Base-by-base conservation (phyloP, 2,888 invertebrate genomes). In the Thecophora atra region DNA sequence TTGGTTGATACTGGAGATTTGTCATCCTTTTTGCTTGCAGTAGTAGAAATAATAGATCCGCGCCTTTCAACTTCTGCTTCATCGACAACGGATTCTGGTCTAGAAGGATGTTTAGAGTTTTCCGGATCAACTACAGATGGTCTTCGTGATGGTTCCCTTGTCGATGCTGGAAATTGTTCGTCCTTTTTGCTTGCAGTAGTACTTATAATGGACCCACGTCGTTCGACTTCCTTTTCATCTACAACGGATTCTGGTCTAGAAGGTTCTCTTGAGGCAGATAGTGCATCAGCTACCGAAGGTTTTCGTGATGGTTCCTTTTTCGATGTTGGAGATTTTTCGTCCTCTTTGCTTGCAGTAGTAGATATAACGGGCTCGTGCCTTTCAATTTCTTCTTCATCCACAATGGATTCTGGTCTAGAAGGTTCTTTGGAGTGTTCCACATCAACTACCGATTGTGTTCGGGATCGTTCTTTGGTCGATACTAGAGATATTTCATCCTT, bases 381-480 rank as follows among this genome's bases (percentile, higher is more conserved):
- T 75, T 71, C 47, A n/a, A n/a, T n/a, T 30, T 66, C 42, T 13
- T 73, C 77, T 8, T 77, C 77, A 54, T 65, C 74, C 58, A 58
- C 75, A 24, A 76, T 71, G 5, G 79, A 80, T 65, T 70, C 75
- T 58, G 75, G 75, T 1, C 75, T 70, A 0, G 80, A 78, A 3
- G 70, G 51, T 52, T 78, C 77, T 11, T 78, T 78, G 17, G 77
- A 76, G 21, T 69, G 52, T 15, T 52, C 8, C 24, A 68, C 37
- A 2, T 75, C 77, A 1, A 73, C 3, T 37, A 64, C 47, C 24
- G 64, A 64, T 42, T 44, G 64, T 8, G 60, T 52, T 17, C 74
- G 19, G 21, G 74, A 73, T 4, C 52, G n/a, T 26, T 72, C 68
- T 26, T 73, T 74, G 21, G 24, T 44, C 3, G 8, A 1, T 3